Evolutionary conservation across 1,140 invertebrate genomes (phyloP).

Genomic region (Globodera rostochiensis): DNA sequence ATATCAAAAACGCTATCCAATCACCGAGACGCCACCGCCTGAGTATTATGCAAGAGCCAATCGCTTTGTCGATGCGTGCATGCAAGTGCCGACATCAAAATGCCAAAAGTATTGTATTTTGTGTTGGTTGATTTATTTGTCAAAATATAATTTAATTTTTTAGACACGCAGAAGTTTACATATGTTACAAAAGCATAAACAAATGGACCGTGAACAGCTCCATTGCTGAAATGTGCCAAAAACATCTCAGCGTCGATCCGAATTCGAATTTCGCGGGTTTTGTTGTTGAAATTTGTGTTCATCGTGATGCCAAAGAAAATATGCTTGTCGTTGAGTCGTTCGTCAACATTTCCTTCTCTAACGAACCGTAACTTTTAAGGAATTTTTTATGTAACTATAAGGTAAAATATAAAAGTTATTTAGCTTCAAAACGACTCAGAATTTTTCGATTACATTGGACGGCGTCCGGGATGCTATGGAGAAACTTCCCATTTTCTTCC

Average conservation of each 20-base stretch:
- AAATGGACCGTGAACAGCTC: background rate
- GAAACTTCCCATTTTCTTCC: too few relatives aligned
- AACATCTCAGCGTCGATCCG: background rate
- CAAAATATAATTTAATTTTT: background rate
- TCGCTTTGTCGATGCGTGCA: background rate
- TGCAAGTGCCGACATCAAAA: background rate
- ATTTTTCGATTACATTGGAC: too few relatives aligned
- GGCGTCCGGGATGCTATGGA: too few relatives aligned
- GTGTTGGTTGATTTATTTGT: too few relatives aligned
- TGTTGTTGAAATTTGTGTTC: background rate
- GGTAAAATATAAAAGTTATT: background rate
- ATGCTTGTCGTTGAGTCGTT: background rate
- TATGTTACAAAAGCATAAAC: background rate
- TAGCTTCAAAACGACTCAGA: too few relatives aligned
- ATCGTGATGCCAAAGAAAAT: background rate
- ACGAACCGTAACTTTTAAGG: background rate
- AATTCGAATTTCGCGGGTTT: background rate
- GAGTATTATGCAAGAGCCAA: background rate
- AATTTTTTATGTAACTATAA: background rate
- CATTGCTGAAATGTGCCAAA: background rate
- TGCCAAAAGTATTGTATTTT: background rate
- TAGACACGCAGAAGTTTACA: background rate
- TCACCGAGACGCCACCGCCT: too few relatives aligned
- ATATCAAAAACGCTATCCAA: background rate
- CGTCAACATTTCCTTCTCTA: background rate